Conservation (phyloP, 2,113 vertebrate species). For the Leucosticte australis region DNA sequence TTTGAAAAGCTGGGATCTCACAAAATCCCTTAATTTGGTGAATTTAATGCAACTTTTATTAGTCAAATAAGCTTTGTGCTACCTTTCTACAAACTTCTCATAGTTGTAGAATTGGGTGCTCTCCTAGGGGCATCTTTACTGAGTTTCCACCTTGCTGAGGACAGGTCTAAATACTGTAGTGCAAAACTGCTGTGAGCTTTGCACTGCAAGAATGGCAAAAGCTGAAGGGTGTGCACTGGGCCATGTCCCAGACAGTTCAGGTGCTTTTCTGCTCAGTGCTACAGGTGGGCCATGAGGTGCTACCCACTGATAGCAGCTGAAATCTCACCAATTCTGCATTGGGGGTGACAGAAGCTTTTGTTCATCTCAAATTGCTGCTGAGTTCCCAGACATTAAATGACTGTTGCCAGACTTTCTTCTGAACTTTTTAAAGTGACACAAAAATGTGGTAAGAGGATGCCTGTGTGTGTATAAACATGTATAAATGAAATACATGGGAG, state of each 20-base stretch:
- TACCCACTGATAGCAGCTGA: not conserved
- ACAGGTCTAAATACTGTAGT: accelerated
- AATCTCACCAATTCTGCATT: not conserved
- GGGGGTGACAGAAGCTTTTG: not conserved
- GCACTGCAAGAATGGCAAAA: not conserved
- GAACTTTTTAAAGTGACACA: not conserved
- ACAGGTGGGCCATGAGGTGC: not conserved
- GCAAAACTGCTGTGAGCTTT: not conserved
- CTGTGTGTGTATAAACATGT: not conserved
- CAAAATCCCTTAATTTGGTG: not conserved
- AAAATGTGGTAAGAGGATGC: accelerated
- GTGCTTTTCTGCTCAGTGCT: not conserved
- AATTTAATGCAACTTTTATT: not conserved
- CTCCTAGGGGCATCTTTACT: not conserved
- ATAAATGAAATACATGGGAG: not conserved
- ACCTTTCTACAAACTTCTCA: not conserved
- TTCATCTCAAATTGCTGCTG: not conserved
- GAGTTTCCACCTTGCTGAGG: not conserved
- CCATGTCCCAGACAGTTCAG: not conserved
- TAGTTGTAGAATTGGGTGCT: not conserved
- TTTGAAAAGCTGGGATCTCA: not conserved
- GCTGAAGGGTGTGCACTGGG: accelerated
- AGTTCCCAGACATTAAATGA: not conserved
- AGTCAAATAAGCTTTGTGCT: not conserved
- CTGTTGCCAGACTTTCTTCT: not conserved